phyloP scores from a whole-genome alignment of 2,113 vertebrate genomes.

The Panurus biarmicus region DNA sequence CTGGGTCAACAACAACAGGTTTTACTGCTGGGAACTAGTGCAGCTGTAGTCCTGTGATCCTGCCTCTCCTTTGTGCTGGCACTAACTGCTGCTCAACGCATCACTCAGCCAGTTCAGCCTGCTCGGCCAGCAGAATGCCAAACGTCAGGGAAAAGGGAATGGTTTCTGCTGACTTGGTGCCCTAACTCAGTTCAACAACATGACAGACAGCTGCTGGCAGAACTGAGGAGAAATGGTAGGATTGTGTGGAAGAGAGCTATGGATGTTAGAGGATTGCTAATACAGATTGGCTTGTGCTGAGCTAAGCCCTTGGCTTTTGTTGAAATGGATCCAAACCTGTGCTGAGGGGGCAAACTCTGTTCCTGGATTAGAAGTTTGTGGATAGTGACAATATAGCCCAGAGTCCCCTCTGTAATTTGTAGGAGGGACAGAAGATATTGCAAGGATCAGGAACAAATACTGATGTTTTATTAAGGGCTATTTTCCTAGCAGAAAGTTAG shows the following conservation, averaged over 20 bases:
- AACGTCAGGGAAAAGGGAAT: background rate
- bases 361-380: background rate
- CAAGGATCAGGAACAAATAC: background rate
- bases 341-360: background rate
- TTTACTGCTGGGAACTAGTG: background rate
- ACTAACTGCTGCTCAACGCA: background rate
- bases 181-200: fast-evolving
- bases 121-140: background rate
- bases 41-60: background rate
- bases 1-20: background rate
- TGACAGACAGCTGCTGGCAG: background rate
- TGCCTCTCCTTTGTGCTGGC: background rate
- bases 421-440: background rate
- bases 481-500: background rate
- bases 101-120: background rate
- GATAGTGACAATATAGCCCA: background rate
- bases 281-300: background rate
- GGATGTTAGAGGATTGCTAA: background rate
- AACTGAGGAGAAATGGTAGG: background rate
- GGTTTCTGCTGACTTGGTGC: background rate
- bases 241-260: background rate
- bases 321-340: background rate
- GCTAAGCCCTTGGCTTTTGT: background rate
- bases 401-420: background rate
- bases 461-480: background rate